Evolutionary conservation across 2,888 invertebrate genomes (phyloP).

Genomic region (Malacosoma neustria): DNA sequence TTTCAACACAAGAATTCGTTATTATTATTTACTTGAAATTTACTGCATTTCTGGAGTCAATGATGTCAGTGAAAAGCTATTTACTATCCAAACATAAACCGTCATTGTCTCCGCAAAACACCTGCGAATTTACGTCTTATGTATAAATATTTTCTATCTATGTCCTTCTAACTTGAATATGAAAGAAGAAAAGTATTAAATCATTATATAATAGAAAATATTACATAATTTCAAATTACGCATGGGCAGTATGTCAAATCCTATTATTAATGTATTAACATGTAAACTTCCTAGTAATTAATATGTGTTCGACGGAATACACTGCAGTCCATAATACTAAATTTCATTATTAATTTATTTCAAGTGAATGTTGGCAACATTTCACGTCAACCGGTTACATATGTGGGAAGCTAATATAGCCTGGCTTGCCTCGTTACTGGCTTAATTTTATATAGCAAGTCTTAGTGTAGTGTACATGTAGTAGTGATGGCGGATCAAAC

Average conservation of each 20-base stretch:
- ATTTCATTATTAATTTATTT: too few relatives aligned
- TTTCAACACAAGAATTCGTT: neutral
- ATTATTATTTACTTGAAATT: neutral
- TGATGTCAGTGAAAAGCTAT: neutral
- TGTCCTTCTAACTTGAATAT: neutral
- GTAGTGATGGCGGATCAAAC: too few relatives aligned
- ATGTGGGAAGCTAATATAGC: too few relatives aligned
- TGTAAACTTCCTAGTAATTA: neutral
- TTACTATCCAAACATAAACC: neutral
- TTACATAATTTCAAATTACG: neutral
- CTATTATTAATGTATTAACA: neutral
- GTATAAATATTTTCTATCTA: neutral
- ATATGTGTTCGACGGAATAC: too few relatives aligned
- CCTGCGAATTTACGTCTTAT: neutral
- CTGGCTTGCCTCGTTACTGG: too few relatives aligned
- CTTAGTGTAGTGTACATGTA: too few relatives aligned
- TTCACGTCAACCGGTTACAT: too few relatives aligned
- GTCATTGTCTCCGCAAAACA: neutral
- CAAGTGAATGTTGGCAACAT: too few relatives aligned
- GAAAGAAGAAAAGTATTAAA: neutral
- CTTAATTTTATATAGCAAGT: too few relatives aligned
- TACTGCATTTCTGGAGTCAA: neutral
- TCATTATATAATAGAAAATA: neutral
- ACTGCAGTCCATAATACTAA: too few relatives aligned
- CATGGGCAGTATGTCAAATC: neutral